Evolutionary conservation across 2,113 vertebrate species (phyloP), one percentile per base, ranked within the genome.

Genomic region (Hipposideros armiger): DNA sequence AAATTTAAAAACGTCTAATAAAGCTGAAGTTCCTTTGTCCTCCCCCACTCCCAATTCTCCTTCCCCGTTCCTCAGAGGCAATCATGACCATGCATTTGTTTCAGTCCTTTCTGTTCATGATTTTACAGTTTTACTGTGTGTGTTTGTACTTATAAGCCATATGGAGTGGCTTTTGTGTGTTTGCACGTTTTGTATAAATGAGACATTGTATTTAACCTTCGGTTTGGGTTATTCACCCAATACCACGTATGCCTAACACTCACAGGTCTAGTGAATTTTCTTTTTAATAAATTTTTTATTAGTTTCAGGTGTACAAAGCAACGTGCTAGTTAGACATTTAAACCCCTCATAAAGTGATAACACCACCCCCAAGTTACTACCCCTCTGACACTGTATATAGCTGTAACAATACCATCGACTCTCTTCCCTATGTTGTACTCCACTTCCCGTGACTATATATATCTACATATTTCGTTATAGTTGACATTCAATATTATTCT

Each of bases 241-340:
- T 1, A 6, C 14, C 11, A 0, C 3, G 19, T 4, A 47, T 16
- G 78, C 5, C 66, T 22, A 24, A 30, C 0, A 30, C 8, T n/a
- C 54, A 13, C 16, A 6, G 28, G 52, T 67, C 50, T 40, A 10
- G 11, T 17, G n/a, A 19, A 4, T 56, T 47, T 50, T 36, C 36
- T 36, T 36, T 36, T 36, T 36, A 36, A 36, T 36, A 2, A 36
- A 36, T 36, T 36, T 36, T 36, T 36, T 36, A 36, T 36, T 36
- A 36, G 36, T 36, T 36, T 36, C 36, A 36, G 36, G 36, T 36
- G 36, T 36, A 36, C 36, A 36, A 36, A 36, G 36, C 36, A 36
- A 36, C 36, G 36, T 36, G 36, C 36, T 36, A 36, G 36, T 36
- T 36, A 36, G 36, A 36, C 36, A 36, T 36, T 36, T 36, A 36